Base-by-base conservation (phyloP, 1,140 invertebrate species). In the Hesperophylax magnus region DNA sequence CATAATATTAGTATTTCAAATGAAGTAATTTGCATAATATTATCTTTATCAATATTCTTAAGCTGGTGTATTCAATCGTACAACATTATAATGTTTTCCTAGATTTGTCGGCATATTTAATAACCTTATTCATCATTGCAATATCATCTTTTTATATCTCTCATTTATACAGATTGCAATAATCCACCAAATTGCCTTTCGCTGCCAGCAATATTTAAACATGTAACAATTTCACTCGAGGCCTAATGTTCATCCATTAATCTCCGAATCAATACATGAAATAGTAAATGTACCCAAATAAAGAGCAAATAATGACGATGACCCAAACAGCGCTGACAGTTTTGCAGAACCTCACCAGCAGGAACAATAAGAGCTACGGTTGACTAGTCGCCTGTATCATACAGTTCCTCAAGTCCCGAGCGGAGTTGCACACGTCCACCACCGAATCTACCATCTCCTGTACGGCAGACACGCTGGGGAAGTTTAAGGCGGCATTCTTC, bases 381-480 rank as follows among this genome's bases (percentile, higher is more conserved):
- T 82, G 80, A 82, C 83, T 84, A 47, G 80, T 87, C 11, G 91
- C 91, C 84, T 92, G 90, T 65, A 92, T 87, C 85, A 95, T 91
- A 82, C 93, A 92, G 78, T 92, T 86, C 86, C 95, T 96, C 22
- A 97, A 91, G 86, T 95, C 93, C 80, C 93, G 92, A 0, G 95
- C 95, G 76, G 95, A 89, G 86, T 94, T 93, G 0, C 95, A 96
- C 22, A 97, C 94, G 86, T 95, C 94, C 14, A 95, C 93, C 20
- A 98, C 94, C 14, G 96, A 93, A 87, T 98, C 96, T 0, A 98
- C 96, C 97, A 98, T 98, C 82, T 97, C 96, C 84, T 97, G 96
- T 0, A 98, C 96, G 0, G 96, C 96, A 20, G 92, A 92, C 1
- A 97, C 96, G 85, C 95, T 96, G 0, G 97, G 97, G 86, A 97